Base-by-base conservation (phyloP, 1,140 invertebrate species). In the Drosophila grimshawi region DNA sequence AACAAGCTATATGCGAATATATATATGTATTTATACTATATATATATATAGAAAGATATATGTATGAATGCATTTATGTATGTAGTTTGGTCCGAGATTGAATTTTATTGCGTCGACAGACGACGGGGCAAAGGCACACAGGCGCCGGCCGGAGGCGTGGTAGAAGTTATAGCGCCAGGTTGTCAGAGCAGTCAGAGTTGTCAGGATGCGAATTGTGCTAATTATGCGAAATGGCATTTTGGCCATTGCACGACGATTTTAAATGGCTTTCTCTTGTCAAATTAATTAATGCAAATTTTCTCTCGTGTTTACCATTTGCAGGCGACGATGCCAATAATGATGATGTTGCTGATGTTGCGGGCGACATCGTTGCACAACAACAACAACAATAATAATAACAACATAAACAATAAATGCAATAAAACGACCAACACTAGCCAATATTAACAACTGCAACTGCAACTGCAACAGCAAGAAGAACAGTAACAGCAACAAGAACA, bases 141-240 rank as follows among this genome's bases (percentile, higher is more conserved):
- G 69, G 64, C 59, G 46, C 56, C 75, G 62, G 39, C 8, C 59
- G 46, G 51, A 69, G 62, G 39, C 8, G 39, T 62, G 52, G 59
- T 32, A 27, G 11, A 45, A 8, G 62, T 8, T 3, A 2, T 30
- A 37, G 59, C 37, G 64, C 53, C 69, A 78, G 81, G 83, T 76
- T 78, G 78, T 76, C 64, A 73, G 77, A 60, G 75, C 60, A 83
- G 80, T 80, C 83, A 74, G 77, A 60, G 75, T 63, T 88, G 80
- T 80, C 83, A 74, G 83, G 83, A 88, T 83, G 80, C 69, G 85
- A 77, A 89, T 78, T 88, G 69, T 69, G 73, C 82, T 86, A 86
- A 86, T 86, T 86, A 88, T 86, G 80, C 19, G n/a, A 77, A 82
- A 83, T 80, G 83, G 67, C 76, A 78, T 73, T 80, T 75, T 62